Conservation (phyloP, 1,140 invertebrate genomes). For the Camponotus vicinus region DNA sequence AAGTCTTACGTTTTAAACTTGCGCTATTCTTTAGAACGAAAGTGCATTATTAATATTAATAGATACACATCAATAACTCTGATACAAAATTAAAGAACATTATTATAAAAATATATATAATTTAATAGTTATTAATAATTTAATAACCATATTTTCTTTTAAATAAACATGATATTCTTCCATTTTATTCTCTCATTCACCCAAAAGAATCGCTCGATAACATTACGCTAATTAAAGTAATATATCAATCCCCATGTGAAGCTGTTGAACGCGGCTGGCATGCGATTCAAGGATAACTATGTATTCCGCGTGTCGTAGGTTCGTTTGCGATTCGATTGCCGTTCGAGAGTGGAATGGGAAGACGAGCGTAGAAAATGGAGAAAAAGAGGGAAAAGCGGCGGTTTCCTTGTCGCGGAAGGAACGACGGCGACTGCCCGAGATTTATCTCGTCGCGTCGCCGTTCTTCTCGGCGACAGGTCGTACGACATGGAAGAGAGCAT, state of each 20-base stretch:
- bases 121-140: not conserved
- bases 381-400: conserved; percentile 15
- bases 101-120: not conserved
- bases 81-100: not conserved
- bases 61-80: not conserved
- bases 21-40: not conserved
- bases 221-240: conserved; percentile 15
- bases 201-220: not conserved
- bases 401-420: conserved; percentile 53
- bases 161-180: not conserved
- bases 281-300: not conserved
- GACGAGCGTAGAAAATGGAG: not conserved
- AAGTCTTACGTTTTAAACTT: not conserved
- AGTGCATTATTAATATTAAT: not conserved
- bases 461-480: conserved; percentile 66
- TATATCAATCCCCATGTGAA: conserved; percentile 14
- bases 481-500: not conserved
- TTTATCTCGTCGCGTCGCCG: conserved; percentile 68
- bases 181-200: not conserved
- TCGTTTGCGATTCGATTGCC: conserved; percentile 50
- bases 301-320: conserved; percentile 4
- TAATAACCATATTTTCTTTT: not conserved
- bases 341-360: not conserved
- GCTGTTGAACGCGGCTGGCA: conserved; percentile 20
- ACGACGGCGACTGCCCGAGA: conserved; percentile 51